A percentile compares a stretch with the other conserved stretches of the same genome.
Evolutionary conservation across 2,113 vertebrate genomes (phyloP).

Genomic region (Butorides virescens): DNA sequence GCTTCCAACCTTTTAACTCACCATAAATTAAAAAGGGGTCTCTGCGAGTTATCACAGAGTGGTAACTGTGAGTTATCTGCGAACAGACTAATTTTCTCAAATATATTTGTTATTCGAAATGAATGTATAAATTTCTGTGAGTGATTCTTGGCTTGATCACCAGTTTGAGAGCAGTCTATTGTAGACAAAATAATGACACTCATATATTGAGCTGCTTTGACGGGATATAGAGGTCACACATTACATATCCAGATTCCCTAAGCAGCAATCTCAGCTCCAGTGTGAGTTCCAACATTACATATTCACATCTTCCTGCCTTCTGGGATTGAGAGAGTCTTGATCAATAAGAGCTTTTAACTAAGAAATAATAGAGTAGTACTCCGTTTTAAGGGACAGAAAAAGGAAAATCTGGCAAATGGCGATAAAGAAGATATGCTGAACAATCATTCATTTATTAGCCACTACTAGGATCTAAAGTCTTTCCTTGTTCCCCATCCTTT

Average conservation of each 20-base stretch:
- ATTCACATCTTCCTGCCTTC: slow-evolving; percentile 16
- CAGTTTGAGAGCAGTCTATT: background rate
- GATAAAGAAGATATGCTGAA: background rate
- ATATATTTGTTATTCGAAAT: slow-evolving; percentile 39
- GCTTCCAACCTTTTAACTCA: background rate
- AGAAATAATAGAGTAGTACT: background rate
- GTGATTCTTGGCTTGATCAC: background rate
- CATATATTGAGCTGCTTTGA: slow-evolving; percentile 14
- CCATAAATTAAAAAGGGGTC: background rate
- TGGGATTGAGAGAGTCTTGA: slow-evolving; percentile 2
- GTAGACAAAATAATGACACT: slow-evolving; percentile 2
- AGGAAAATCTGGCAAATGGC: slow-evolving; percentile 12
- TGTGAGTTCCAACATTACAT: background rate
- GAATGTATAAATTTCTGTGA: slow-evolving; percentile 11
- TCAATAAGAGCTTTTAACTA: slow-evolving; percentile 27
- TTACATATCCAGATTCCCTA: background rate
- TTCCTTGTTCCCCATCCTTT: background rate
- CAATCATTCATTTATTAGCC: background rate
- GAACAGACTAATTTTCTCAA: slow-evolving; percentile 15
- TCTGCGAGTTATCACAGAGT: background rate
- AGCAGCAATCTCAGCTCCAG: background rate
- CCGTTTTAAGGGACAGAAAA: background rate
- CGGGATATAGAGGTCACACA: background rate
- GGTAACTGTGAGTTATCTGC: background rate
- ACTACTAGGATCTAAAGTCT: background rate